phyloP scores from a whole-genome alignment of 2,888 invertebrate genomes.

The Creontiades dilutus region DNA sequence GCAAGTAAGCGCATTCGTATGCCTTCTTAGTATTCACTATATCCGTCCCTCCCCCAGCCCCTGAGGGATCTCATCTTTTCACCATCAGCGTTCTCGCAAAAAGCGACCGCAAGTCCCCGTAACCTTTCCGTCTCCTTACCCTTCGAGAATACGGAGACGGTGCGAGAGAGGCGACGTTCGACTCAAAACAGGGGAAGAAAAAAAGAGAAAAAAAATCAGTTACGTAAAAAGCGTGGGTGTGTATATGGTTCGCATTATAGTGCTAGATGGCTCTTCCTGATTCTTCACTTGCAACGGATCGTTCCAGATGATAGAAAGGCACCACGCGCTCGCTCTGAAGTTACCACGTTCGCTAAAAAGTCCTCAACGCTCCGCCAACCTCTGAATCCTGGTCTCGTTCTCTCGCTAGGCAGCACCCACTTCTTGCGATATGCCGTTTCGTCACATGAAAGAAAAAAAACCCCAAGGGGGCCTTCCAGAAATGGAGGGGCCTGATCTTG shows the following conservation, averaged over 20 bases:
- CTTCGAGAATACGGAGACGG: neutral
- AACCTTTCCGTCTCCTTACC: neutral
- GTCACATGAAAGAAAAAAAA: conserved; percentile 2
- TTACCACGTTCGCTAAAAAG: conserved; percentile 25
- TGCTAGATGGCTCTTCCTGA: conserved; percentile 24
- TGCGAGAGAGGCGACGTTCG: neutral
- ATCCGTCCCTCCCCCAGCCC: neutral
- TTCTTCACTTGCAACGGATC: conserved; percentile 37
- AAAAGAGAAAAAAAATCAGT: conserved; percentile 40
- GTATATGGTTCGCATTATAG: conserved; percentile 32
- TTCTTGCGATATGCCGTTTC: conserved; percentile 27
- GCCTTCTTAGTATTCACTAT: conserved; percentile 17
- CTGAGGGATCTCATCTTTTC: neutral
- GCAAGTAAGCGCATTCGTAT: neutral
- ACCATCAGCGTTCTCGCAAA: neutral
- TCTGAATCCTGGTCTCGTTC: conserved; percentile 16
- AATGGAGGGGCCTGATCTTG: conserved; percentile 3
- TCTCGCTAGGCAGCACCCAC: neutral
- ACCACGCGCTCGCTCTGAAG: neutral
- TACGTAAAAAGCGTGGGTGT: conserved; percentile 10
- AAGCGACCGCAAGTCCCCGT: neutral
- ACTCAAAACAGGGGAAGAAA: neutral
- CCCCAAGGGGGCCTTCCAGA: neutral
- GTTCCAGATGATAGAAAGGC: conserved; percentile 32
- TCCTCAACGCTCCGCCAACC: conserved; percentile 27